Base-by-base conservation (phyloP, 1,140 invertebrate genomes). In the Spodoptera frugiperda region DNA sequence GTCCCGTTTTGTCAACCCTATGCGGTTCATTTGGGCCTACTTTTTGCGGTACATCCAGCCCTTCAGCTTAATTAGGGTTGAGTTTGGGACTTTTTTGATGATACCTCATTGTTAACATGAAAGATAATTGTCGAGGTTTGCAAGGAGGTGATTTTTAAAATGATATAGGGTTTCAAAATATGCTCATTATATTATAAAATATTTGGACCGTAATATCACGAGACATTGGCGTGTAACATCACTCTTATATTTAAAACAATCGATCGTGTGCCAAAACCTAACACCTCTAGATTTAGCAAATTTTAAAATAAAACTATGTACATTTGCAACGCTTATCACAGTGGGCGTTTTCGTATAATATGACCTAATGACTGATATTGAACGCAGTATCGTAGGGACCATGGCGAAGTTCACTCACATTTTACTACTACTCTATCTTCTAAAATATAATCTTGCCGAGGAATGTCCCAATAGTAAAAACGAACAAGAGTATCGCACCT, bases 1-100 rank as follows among this genome's bases (percentile, higher is more conserved):
- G 61, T 74, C 55, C 73, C 72, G 74, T 73, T 74, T 70, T 77
- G 78, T 77, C 77, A 82, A 53, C 61, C 53, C 65, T 68, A 30
- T 53, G 65, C 48, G 65, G 63, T 67, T 67, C 63, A 49, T 67
- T 49, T 46, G 39, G 17, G 39, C 14, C 63, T 49, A 21, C 44
- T 67, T 48, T 67, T 67, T 67, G 63, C 17, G 63, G 63, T 25
- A 12, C 15, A 11, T 46, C 21, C 25, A 21, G 44, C 10, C 44
- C 63, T 48, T 49, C 44, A 21, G 12, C 63, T 48, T 67, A 67
- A 67, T 67, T 67, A 67, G 63, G 44, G 44, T 67, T 67, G 61
- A 25, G 39, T 48, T 48, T 65, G 12, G 25, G 14, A 59, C 21
- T 61, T 65, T 51, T 51, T 65, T 65, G 15, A 63, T 63, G 59